Base-by-base conservation (phyloP, 2,888 invertebrate genomes). In the Octonoba sinensis region DNA sequence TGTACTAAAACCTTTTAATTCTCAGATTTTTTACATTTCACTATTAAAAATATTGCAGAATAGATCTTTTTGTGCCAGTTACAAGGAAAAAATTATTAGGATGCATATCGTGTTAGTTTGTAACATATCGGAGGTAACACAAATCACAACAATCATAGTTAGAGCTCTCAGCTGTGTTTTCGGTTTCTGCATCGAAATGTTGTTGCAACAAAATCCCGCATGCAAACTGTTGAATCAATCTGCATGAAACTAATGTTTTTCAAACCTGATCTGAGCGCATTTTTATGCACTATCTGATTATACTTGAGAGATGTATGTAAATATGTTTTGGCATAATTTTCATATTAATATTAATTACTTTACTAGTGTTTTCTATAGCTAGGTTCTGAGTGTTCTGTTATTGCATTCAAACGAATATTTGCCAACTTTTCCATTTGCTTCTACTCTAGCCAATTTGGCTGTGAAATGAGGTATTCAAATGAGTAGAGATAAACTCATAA, bases 51-150 rank as follows among this genome's bases (percentile, higher is more conserved):
- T 22, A 27, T 20, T 75, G 76, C 70, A 77, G 69, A 70, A 62
- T 77, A 77, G 73, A 67, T 8, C 51, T 67, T 56, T 60, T 51
- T 13, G 65, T 77, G 64, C 62, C 51, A 69, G 67, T 81, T 74
- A 72, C 62, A 79, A 20, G 56, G 62, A 36, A 27, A 36, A 36
- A 36, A 36, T 36, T 36, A 67, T 56, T 81, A 81, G 79, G 49
- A 74, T 66, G 79, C 79, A 81, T 81, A 73, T 81, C 79, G 67
- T 67, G 59, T 56, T 81, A 81, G 79, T 73, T 81, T 81, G 73
- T 73, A 69, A 81, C 79, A 81, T 81, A 81, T 81, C 79, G 60
- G 70, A 57, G 54, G 64, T 62, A 47, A 62, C 49, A 47, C 67
- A 36, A 73, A 69, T 56, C 79, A 69, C 47, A 65, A 65, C 36